Evolutionary conservation across 2,797 vertebrate species (phyloP).

Genomic region (Chiroxiphia lanceolata): DNA sequence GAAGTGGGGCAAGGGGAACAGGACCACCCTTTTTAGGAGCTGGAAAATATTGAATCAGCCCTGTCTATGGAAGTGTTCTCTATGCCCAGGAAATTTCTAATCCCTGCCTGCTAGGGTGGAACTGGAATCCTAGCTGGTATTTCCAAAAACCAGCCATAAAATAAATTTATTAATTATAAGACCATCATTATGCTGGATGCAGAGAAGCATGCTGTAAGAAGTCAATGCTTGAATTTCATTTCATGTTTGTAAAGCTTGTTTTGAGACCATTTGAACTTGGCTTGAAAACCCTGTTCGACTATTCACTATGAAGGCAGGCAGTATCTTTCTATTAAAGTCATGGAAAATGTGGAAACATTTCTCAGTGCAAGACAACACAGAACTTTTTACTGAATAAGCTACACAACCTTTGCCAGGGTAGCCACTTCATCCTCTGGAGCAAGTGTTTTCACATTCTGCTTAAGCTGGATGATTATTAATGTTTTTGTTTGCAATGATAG

Average conservation of each 20-base stretch:
- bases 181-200: not conserved
- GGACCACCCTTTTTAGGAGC: not conserved
- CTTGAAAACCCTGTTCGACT: not conserved
- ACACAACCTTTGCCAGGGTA: not conserved
- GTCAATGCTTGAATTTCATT: not conserved
- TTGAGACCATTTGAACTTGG: not conserved
- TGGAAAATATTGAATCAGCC: not conserved
- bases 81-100: not conserved
- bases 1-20: not conserved
- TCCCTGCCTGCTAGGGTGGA: not conserved
- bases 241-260: not conserved
- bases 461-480: not conserved
- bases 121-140: not conserved
- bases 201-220: not conserved
- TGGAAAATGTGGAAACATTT: not conserved
- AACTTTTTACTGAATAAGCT: not conserved
- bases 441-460: not conserved
- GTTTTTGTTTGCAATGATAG: not conserved
- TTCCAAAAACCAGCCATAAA: not conserved
- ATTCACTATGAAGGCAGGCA: not conserved
- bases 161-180: not conserved
- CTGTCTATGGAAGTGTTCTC: not conserved
- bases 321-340: not conserved
- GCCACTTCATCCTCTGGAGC: not conserved
- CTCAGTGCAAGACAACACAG: not conserved